A percentile compares a stretch with the other conserved stretches of the same genome.
These are phyloP conservation scores for Solenopsis fugax DNA, from an alignment of 1,140 invertebrate genomes.

Conservation along the genomic window DNA sequence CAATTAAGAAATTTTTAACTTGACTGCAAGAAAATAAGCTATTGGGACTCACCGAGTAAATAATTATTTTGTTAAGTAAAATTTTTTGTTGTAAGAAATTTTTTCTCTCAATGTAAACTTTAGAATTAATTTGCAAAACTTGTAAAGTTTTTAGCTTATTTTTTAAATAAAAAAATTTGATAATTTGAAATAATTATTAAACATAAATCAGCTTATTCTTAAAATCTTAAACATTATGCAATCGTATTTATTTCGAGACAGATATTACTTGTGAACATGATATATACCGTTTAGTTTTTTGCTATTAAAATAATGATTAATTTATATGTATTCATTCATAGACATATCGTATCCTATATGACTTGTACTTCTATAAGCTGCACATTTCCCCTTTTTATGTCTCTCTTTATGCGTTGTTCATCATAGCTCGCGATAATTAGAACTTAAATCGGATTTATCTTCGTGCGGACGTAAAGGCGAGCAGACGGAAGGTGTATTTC, in stretches of 20 bases:
- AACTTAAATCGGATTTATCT: conserved; percentile 61
- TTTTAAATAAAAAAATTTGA: background rate
- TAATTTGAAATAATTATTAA: conserved; percentile 1
- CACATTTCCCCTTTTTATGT: background rate
- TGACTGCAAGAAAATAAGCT: too few relatives aligned
- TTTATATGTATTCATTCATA: background rate
- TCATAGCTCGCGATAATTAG: conserved; percentile 52
- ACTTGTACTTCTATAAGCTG: background rate
- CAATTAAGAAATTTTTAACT: too few relatives aligned
- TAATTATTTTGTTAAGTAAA: too few relatives aligned
- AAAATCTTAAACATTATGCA: background rate
- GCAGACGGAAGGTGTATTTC: conserved; percentile 59
- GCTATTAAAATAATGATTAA: background rate
- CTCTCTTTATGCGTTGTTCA: background rate
- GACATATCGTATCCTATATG: background rate
- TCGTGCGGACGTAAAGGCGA: conserved; percentile 23
- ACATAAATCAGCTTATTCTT: background rate
- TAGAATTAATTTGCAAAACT: background rate
- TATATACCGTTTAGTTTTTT: background rate
- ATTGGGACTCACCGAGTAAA: too few relatives aligned
- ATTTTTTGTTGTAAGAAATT: too few relatives aligned
- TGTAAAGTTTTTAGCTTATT: background rate
- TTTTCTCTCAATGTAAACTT: too few relatives aligned
- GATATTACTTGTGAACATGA: background rate
- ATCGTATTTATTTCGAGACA: background rate